Evolutionary conservation across 2,113 vertebrate genomes (phyloP).

Genomic region (Pangasianodon hypophthalmus): DNA sequence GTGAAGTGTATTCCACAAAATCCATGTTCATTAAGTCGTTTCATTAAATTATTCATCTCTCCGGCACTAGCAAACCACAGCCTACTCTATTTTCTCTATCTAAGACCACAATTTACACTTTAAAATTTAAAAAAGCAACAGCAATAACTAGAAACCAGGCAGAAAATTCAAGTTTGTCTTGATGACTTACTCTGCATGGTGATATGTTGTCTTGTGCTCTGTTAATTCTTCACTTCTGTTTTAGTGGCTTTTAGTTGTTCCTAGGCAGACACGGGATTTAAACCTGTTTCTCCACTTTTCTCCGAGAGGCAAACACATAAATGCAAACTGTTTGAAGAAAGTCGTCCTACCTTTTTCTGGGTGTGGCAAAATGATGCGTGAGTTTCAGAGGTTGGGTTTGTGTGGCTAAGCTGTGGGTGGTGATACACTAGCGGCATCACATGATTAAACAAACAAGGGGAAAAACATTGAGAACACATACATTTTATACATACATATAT

Average conservation of each 20-base stretch:
- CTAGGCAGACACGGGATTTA: background rate
- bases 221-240: background rate
- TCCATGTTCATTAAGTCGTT: background rate
- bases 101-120: background rate
- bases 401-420: background rate
- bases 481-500: background rate
- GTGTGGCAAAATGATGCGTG: background rate
- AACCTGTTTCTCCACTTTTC: constrained; percentile 36
- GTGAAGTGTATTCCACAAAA: background rate
- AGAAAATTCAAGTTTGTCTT: background rate
- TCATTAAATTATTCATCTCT: background rate
- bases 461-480: background rate
- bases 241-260: background rate
- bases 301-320: background rate
- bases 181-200: constrained; percentile 50
- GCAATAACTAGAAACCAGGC: background rate
- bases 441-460: background rate
- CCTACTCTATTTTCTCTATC: background rate
- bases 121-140: constrained; percentile 2
- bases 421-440: background rate
- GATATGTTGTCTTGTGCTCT: background rate
- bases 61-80: background rate
- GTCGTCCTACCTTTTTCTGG: background rate
- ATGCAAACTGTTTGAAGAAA: background rate
- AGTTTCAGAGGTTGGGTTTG: background rate